Evolutionary conservation across 2,113 vertebrate species (phyloP).

Genomic region (Lanius collurio): DNA sequence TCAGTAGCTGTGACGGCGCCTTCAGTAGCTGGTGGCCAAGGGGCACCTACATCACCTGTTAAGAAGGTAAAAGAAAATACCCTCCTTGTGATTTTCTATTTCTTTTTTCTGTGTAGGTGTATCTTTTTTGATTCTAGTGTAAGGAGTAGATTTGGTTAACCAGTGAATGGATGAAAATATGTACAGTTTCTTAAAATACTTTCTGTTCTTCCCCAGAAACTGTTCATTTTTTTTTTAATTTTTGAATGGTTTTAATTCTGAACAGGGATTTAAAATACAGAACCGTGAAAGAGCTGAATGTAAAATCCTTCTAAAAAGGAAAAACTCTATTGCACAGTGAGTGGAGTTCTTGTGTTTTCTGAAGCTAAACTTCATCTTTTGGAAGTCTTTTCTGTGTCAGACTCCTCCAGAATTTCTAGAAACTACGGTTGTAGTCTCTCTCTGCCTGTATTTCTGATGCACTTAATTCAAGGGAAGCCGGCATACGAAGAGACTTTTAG

Average conservation of each 20-base stretch:
- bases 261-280: neutral
- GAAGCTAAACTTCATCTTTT: neutral
- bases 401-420: neutral
- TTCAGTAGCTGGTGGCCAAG: conserved; percentile 83
- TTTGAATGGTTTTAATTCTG: neutral
- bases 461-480: neutral
- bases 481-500: neutral
- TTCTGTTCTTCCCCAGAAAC: neutral
- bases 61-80: conserved; percentile 87
- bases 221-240: fast-evolving
- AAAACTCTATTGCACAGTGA: neutral
- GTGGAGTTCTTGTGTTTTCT: neutral
- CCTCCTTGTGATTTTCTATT: neutral
- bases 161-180: neutral
- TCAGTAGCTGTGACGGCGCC: conserved; percentile 77
- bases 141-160: neutral
- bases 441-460: neutral
- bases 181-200: neutral
- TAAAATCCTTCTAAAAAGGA: neutral
- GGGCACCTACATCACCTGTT: conserved; percentile 89
- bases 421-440: neutral
- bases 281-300: neutral
- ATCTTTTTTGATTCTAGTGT: neutral
- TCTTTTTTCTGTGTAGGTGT: neutral
- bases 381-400: neutral